These are phyloP conservation scores for Cyanoliseus patagonus DNA, from an alignment of 2,113 vertebrate species.

Conservation along the genomic window DNA sequence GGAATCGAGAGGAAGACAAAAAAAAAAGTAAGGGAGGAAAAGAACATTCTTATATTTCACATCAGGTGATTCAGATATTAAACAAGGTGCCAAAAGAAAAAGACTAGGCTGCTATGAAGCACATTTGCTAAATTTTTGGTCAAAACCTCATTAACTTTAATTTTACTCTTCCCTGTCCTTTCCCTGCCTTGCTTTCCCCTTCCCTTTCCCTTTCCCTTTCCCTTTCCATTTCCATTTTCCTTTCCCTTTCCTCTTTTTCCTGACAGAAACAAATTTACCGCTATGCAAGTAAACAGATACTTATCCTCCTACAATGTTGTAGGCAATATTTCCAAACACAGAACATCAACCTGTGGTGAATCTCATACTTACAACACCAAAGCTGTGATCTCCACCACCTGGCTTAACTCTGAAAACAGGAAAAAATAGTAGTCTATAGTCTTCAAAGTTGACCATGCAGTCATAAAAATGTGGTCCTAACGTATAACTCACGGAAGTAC, in stretches of 20 bases:
- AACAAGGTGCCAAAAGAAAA: neutral
- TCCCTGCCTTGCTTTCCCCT: neutral
- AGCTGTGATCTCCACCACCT: neutral
- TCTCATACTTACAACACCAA: neutral
- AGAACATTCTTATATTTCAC: neutral
- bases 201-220: neutral
- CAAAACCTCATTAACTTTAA: neutral
- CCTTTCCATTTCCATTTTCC: no score
- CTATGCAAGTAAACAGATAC: neutral
- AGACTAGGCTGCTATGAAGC: neutral
- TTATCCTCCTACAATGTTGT: neutral
- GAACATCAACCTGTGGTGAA: neutral
- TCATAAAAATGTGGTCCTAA: neutral
- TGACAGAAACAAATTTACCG: neutral
- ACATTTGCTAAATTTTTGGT: neutral
- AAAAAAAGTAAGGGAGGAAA: neutral
- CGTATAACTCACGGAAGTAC: neutral
- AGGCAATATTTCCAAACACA: neutral
- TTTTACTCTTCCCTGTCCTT: neutral
- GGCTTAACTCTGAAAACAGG: neutral
- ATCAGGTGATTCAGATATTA: constrained; percentile 4
- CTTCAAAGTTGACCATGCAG: neutral
- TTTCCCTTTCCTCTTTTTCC: no score
- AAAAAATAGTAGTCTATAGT: neutral
- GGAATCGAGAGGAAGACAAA: neutral